phyloP scores from a whole-genome alignment of 2,888 invertebrate species.

The Pyrochroa serraticornis region DNA sequence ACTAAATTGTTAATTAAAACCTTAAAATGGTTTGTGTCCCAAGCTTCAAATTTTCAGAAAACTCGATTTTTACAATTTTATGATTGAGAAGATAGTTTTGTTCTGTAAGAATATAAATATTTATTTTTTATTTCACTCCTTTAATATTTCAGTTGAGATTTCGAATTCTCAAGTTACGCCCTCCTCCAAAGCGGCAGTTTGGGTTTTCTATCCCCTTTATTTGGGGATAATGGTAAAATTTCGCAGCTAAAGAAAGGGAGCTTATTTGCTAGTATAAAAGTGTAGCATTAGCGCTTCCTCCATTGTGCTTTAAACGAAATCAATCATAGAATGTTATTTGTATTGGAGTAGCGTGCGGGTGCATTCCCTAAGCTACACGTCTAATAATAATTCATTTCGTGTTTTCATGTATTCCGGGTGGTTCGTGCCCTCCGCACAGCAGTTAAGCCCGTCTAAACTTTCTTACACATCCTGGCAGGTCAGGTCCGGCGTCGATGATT shows the following conservation, averaged over 20 bases:
- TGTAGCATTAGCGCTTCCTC: slow-evolving; percentile 18
- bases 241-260: neutral
- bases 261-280: neutral
- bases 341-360: slow-evolving; percentile 35
- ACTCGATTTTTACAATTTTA: too few relatives aligned
- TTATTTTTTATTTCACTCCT: neutral
- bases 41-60: too few relatives aligned
- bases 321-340: slow-evolving; percentile 43
- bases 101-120: too few relatives aligned
- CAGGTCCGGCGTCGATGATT: slow-evolving; percentile 57
- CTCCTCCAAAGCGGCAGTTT: neutral
- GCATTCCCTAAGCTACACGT: slow-evolving; percentile 33
- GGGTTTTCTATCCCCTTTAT: neutral
- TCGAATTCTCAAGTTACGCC: neutral
- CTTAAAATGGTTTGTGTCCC: too few relatives aligned
- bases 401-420: slow-evolving; percentile 39
- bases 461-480: slow-evolving; percentile 51
- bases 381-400: slow-evolving; percentile 55
- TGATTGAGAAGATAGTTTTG: too few relatives aligned
- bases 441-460: slow-evolving; percentile 49
- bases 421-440: slow-evolving; percentile 37
- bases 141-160: neutral
- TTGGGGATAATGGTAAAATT: neutral
- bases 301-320: slow-evolving; percentile 28
- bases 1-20: too few relatives aligned